A percentile compares a stretch with the other conserved stretches of the same genome.
Evolutionary conservation across 2,888 invertebrate genomes (phyloP).

Genomic region (Protula sp.): DNA sequence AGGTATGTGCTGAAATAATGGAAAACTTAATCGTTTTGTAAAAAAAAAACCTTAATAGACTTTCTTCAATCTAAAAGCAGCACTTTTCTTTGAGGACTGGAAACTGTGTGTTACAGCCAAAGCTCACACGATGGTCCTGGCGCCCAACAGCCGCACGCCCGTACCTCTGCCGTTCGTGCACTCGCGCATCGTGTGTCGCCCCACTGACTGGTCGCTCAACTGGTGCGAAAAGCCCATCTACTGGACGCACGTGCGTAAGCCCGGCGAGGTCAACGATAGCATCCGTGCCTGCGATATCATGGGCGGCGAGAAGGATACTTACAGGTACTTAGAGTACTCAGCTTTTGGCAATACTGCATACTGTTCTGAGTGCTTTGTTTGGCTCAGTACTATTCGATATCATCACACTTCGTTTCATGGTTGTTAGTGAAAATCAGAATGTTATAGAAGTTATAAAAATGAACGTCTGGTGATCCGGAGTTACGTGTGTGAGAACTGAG

Average conservation of each 20-base stretch:
- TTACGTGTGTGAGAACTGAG: too few species aligned
- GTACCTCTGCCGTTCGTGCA: slow-evolving; percentile 73
- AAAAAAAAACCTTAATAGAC: too few species aligned
- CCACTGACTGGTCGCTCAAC: slow-evolving; percentile 57
- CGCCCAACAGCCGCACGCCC: slow-evolving; percentile 56
- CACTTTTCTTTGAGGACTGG: too few species aligned
- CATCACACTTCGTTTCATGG: background rate
- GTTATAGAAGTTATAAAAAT: too few species aligned
- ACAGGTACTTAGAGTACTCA: slow-evolving; percentile 28
- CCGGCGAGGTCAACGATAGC: slow-evolving; percentile 53
- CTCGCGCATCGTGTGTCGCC: slow-evolving; percentile 71
- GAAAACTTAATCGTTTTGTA: too few species aligned
- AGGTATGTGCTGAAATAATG: too few species aligned
- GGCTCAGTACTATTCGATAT: background rate
- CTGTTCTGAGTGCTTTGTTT: slow-evolving; percentile 7
- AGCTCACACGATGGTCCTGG: too few species aligned
- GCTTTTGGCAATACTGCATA: background rate
- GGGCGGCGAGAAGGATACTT: slow-evolving; percentile 18
- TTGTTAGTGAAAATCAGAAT: too few species aligned
- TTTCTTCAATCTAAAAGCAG: too few species aligned
- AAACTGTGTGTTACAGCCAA: too few species aligned
- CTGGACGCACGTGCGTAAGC: slow-evolving; percentile 62
- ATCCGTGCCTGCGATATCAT: slow-evolving; percentile 41
- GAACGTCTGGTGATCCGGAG: too few species aligned
- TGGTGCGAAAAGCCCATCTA: slow-evolving; percentile 60